Conservation (phyloP, 2,113 vertebrate genomes). For the Mugil cephalus region DNA sequence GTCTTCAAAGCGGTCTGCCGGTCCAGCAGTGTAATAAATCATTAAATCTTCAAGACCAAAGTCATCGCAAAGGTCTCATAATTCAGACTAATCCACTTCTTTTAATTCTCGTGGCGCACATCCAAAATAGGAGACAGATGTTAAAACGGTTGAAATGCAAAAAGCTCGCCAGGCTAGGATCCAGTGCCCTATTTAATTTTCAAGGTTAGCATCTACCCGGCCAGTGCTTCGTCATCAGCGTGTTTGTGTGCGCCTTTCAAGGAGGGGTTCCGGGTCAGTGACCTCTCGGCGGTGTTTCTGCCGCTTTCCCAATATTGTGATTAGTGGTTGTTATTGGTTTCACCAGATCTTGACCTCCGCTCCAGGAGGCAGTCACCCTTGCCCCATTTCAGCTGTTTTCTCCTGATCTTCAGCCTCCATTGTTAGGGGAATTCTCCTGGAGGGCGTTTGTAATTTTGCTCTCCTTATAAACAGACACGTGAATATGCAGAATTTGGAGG, state of each 20-base stretch:
- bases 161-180: not conserved
- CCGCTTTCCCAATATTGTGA: not conserved
- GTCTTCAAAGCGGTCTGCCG: not conserved
- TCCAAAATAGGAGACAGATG: too few species aligned
- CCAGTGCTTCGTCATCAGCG: not conserved
- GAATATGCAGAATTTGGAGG: too few species aligned
- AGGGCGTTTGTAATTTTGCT: not conserved
- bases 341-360: not conserved
- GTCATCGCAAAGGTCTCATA: not conserved
- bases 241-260: constrained; percentile 7
- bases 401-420: not conserved
- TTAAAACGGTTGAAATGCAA: not conserved
- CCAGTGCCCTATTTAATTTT: not conserved
- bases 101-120: not conserved
- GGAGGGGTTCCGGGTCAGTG: not conserved
- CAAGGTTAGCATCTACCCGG: too few species aligned
- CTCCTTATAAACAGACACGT: not conserved
- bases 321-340: not conserved
- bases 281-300: not conserved
- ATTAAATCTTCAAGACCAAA: not conserved
- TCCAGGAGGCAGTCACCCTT: not conserved
- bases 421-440: not conserved
- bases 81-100: not conserved
- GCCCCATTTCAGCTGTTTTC: not conserved
- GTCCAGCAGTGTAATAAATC: not conserved